Base-by-base conservation (phyloP, 2,888 invertebrate species). In the Glaucopsyche alexis region DNA sequence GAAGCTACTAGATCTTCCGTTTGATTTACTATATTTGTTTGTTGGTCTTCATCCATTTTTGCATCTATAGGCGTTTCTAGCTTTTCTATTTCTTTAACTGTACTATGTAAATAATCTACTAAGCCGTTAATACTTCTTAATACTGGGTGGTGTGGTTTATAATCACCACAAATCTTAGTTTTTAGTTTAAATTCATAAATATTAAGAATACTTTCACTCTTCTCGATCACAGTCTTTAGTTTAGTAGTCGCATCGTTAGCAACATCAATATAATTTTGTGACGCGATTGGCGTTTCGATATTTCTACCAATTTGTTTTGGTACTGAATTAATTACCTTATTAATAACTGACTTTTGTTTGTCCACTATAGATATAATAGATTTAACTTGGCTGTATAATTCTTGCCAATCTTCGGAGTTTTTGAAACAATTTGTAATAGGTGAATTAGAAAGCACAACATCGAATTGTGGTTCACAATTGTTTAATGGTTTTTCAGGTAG, bases 1-100 rank as follows among this genome's bases (percentile, higher is more conserved):
- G 81, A 87, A 1, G 90, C 89, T 76, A 87, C 80, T 47, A 89
- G 78, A 78, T 91, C 91, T 83, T 93, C 92, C 0, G 89, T 82
- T 78, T 87, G 81, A 67, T 77, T 79, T 0, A 85, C 77, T 71
- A 90, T 76, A 52, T 81, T 75, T 14, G 77, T 77, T 49, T 77
- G 78, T 16, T 80, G 74, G 55, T 78, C 75, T 60, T 78, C 87
- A 81, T 81, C 82, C 86, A 85, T 86, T 16, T 78, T 69, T 1
- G 81, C 81, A 52, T 87, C 85, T 52, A 75, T 75, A 16, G 76
- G 74, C 76, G 82, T 74, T 42, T 90, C 84, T 52, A 88, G 77
- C 49, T 81, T 79, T 40, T 85, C 79, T 8, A 92, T 75, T 71
- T 83, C 75, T 19, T 75, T 75, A 0, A 85, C 74, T 0, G 81